Base-by-base conservation (phyloP, 2,888 invertebrate genomes). In the Halictus ligatus region DNA sequence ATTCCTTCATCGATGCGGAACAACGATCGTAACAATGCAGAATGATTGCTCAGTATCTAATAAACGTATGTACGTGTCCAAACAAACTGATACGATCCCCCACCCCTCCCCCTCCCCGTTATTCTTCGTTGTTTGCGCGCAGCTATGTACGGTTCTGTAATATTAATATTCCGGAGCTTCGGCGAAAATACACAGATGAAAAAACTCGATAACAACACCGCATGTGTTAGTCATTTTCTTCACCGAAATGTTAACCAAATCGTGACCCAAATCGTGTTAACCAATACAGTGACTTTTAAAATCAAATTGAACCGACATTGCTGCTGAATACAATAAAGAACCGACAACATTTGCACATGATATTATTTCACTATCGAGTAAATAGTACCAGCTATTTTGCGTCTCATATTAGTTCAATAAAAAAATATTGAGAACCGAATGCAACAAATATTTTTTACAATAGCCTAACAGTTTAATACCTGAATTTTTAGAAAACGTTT, bases 1-100 rank as follows among this genome's bases (percentile, higher is more conserved):
- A 85, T 85, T 76, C 79, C 73, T 75, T 76, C 72, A 25, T 72
- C 72, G 46, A 78, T 4, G 64, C 54, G 83, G 72, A 83, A 84
- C 71, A 83, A 72, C 72, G 50, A 40, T n/a, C 43, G 72, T 35
- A 40, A 54, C 83, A 72, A 83, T 83, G 72, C 46, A 78, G 75
- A 75, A 78, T 72, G 78, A 78, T 74, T 60, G 71, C 2, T 46
- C 60, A 75, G 46, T 83, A 78, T 83, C 60, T 84, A 71, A 83
- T 75, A 83, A 84, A 83, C 46, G 50, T 21, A 21, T 8, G n/a
- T 13, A 29, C 25, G 18, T 18, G n/a, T 67, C 48, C 64, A 15
- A 29, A 64, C 64, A 64, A 64, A 29, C 64, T 6, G 64, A 64
- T 25, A 25, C 2, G 15, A 29, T 7, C 15, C 29, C 64, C 0